Evolutionary conservation across 2,113 vertebrate genomes (phyloP).

Genomic region (Sisor rabdophorus): DNA sequence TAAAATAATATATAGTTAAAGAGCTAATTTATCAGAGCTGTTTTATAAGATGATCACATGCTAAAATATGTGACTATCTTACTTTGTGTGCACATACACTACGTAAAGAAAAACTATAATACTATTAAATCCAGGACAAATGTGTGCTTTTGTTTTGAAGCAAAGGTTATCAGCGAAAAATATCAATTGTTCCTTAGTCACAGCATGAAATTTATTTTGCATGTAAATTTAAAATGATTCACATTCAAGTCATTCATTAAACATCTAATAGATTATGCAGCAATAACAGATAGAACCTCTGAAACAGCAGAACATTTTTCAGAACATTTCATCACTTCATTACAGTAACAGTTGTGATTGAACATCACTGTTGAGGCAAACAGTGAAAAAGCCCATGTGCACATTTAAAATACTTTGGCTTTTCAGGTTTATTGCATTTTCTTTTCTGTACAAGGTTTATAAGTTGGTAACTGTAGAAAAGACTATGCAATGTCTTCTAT

Average conservation of each 20-base stretch:
- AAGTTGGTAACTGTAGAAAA: not conserved
- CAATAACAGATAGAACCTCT: not conserved
- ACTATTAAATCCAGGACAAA: not conserved
- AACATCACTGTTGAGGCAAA: no score
- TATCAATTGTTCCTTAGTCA: not conserved
- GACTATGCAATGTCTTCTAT: not conserved
- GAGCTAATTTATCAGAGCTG: not conserved
- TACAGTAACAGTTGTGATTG: not conserved
- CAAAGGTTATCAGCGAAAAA: not conserved
- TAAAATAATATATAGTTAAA: no score
- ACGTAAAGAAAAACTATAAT: not conserved
- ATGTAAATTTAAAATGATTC: not conserved
- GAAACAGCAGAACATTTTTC: not conserved
- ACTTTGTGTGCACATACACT: not conserved
- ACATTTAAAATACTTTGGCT: no score
- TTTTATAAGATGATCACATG: not conserved
- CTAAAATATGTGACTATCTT: not conserved
- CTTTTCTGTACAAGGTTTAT: not conserved
- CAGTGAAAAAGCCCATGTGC: no score
- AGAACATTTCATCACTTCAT: not conserved
- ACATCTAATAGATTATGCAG: not conserved
- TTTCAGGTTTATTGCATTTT: not conserved
- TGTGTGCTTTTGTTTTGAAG: not conserved
- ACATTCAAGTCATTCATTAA: conserved; percentile 11
- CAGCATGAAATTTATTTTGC: not conserved